Evolutionary conservation across 2,888 invertebrate species (phyloP).

Genomic region (Carpatolechia fugitivella): DNA sequence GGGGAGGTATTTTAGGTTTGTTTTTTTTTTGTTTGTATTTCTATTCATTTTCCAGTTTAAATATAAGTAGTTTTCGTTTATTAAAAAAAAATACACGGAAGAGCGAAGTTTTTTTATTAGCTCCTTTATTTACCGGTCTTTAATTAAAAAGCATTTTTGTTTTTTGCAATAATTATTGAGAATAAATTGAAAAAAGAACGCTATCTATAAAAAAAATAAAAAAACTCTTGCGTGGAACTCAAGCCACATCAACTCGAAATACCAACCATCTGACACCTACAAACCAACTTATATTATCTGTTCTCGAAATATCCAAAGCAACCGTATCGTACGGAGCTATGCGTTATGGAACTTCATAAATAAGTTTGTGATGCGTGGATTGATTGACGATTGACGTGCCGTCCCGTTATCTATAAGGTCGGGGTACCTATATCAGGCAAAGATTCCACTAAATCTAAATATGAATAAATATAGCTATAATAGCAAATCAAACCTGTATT

Average conservation of each 20-base stretch:
- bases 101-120: too few species aligned
- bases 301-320: constrained; percentile 20
- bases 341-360: constrained; percentile 35
- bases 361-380: constrained; percentile 44
- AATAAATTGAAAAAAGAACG: too few species aligned
- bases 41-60: too few species aligned
- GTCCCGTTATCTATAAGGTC: constrained; percentile 62
- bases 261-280: constrained; percentile 53
- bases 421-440: constrained; percentile 37
- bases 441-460: constrained; percentile 31
- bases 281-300: constrained; percentile 20
- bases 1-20: too few species aligned
- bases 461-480: not conserved
- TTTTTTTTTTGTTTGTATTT: too few species aligned
- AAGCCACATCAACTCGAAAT: constrained; percentile 33
- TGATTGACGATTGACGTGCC: constrained; percentile 64
- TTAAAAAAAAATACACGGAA: too few species aligned
- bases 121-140: too few species aligned
- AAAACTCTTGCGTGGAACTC: not conserved
- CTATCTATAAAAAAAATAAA: too few species aligned
- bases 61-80: too few species aligned
- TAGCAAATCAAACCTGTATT: too few species aligned
- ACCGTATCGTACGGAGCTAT: constrained; percentile 40
- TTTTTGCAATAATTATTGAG: too few species aligned
- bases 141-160: too few species aligned